These are phyloP conservation scores for Drosophila sordidula DNA, from an alignment of 2,888 invertebrate species.

Conservation along the genomic window DNA sequence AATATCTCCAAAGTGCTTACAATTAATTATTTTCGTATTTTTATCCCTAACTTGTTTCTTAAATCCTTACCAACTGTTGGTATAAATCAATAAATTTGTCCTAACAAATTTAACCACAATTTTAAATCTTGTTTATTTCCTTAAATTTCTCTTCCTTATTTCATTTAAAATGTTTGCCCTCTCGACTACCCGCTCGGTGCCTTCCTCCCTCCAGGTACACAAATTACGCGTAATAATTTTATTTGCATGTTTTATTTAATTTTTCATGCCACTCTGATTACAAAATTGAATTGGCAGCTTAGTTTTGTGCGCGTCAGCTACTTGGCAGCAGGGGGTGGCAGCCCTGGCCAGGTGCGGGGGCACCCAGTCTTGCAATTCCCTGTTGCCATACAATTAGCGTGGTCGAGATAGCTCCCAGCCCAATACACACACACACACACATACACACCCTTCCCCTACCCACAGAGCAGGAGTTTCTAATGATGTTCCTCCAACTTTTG, in stretches of 20 bases:
- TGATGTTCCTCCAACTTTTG: slow-evolving; percentile 67
- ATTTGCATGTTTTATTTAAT: slow-evolving; percentile 80
- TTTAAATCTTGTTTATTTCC: slow-evolving; percentile 13
- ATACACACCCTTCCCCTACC: slow-evolving; percentile 6
- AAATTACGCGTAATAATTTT: slow-evolving; percentile 80
- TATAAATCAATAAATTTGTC: not conserved
- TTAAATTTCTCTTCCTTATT: not conserved
- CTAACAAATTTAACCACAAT: slow-evolving; percentile 6
- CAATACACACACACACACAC: slow-evolving; percentile 8
- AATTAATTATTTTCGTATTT: not conserved
- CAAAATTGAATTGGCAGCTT: slow-evolving; percentile 81
- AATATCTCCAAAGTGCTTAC: no score
- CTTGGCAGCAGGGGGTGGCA: slow-evolving; percentile 36
- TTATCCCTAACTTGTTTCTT: not conserved
- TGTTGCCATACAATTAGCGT: slow-evolving; percentile 78
- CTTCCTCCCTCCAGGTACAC: slow-evolving; percentile 48
- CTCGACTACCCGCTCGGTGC: slow-evolving; percentile 11
- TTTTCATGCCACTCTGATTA: slow-evolving; percentile 80
- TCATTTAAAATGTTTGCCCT: slow-evolving; percentile 11
- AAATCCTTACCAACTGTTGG: not conserved
- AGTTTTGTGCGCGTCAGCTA: slow-evolving; percentile 71
- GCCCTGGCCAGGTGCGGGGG: slow-evolving; percentile 24
- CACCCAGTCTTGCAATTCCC: slow-evolving; percentile 32
- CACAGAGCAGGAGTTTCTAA: slow-evolving; percentile 60
- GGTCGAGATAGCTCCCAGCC: slow-evolving; percentile 36